Evolutionary conservation across 2,113 vertebrate species (phyloP), one percentile per base, ranked within the genome.

Genomic region (Chaetodon auriga): DNA sequence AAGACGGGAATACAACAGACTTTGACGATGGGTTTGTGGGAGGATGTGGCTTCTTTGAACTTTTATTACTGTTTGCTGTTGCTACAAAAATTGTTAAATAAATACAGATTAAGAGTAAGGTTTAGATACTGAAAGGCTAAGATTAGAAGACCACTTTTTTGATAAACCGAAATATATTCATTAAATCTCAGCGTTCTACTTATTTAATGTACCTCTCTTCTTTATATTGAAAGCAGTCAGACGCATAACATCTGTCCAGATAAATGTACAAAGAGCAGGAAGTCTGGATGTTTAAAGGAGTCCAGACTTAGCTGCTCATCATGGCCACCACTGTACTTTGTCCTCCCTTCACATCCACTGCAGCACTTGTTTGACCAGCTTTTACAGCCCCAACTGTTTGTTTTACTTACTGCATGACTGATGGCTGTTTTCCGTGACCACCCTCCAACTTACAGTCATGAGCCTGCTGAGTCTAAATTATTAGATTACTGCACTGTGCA

Each of bases 341-440:
- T 69, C 48, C 71, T 58, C n/a, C 53, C 19, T 38, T 64, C 63
- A 53, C 64, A 66, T 77, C 36, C 64, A 51, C 71, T 21, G 64
- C 76, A 49, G 65, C 48, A 74, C 69, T 76, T 83, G 75, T 87
- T 86, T 86, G 65, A 83, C 65, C 83, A 85, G 66, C 72, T 85
- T 89, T 89, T 75, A 90, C 61, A 60, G 69, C 25, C 61, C 8
- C 23, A 19, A 30, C 68, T 83, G 80, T 90, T 87, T 92, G 77
- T 84, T 90, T 90, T 82, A 80, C 75, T 86, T 90, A 68, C 68
- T 82, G 23, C 72, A 63, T 80, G 78, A 87, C 61, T 75, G 75
- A 82, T 81, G 73, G 49, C 30, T 77, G 74, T 84, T 73, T 72
- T 82, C 62, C 10, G 48, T 75, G 68, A 81, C 84, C 80, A 85